Evolutionary conservation across 2,113 vertebrate species (phyloP), one percentile per base, ranked within the genome.

Genomic region (Ceyx margarethae): DNA sequence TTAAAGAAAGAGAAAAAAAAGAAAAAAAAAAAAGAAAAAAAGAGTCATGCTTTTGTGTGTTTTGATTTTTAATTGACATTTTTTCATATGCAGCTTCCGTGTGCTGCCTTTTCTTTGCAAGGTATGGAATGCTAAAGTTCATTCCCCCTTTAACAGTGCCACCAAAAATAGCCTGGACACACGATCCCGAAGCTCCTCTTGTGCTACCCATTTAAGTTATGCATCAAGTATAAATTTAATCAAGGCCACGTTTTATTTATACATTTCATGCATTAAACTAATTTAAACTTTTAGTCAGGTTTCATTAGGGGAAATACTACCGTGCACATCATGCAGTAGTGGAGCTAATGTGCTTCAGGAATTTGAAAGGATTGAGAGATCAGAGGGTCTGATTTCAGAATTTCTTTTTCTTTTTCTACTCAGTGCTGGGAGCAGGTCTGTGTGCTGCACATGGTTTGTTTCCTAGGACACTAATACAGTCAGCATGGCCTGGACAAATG

Each of bases 231-330:
- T 96, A 98, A 97, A 97, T 98, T 97, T 98, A 98, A 98, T 98
- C 97, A 98, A 97, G 96, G 91, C 97, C 98, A 98, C 94, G 97
- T 98, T 98, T 97, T 98, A 98, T 98, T 98, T 98, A 98, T 97
- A 97, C 97, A 97, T 97, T 97, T 98, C 97, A 98, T 97, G 97
- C 97, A 98, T 97, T 98, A 98, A 98, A 97, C 97, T 98, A 94
- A 97, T 98, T 98, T 98, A 98, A 97, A 97, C 96, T 97, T 98
- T 97, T 97, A 98, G 98, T 98, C 98, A 98, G 97, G 96, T 98
- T 98, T 98, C 97, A 98, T 98, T 98, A 98, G 95, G 76, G 97
- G 98, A 97, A 97, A 98, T 97, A 98, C 98, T 98, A 98, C 98
- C 95, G 72, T 69, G 95, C 89, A 97, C 97, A 98, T 98, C 96